A percentile compares a stretch with the other conserved stretches of the same genome.
Evolutionary conservation across 2,113 vertebrate species (phyloP).

Genomic region (Antechinus flavipes): DNA sequence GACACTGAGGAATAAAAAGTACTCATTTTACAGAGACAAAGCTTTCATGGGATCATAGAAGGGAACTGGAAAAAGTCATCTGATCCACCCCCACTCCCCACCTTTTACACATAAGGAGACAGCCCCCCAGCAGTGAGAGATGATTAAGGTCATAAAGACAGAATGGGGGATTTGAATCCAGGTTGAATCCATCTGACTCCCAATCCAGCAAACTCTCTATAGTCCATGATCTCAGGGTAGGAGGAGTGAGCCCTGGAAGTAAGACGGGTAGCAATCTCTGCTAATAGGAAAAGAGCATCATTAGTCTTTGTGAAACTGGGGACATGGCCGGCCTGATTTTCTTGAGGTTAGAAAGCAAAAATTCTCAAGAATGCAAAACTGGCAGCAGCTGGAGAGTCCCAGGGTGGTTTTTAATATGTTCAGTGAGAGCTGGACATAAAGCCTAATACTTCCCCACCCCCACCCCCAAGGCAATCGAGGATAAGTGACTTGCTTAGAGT

Average conservation of each 20-base stretch:
- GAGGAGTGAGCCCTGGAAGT: not conserved
- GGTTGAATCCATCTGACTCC: not conserved
- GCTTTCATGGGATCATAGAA: not conserved
- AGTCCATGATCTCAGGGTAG: not conserved
- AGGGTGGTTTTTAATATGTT: not conserved
- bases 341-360: not conserved
- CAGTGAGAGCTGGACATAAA: not conserved
- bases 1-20: not conserved
- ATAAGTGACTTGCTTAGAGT: too few species aligned
- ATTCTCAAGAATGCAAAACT: not conserved
- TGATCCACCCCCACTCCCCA: not conserved
- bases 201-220: not conserved
- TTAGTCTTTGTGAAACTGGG: not conserved
- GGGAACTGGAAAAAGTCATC: too few species aligned
- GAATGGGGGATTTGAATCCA: not conserved
- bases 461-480: too few species aligned
- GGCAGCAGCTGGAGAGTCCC: not conserved
- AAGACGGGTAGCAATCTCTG: not conserved
- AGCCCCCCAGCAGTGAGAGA: not conserved
- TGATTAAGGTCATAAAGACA: not conserved
- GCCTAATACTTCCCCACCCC: too few species aligned
- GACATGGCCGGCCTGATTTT: not conserved
- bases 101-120: not conserved
- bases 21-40: not conserved
- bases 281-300: not conserved